phyloP scores from a whole-genome alignment of 2,888 invertebrate genomes.

The Acrobasis repandana region DNA sequence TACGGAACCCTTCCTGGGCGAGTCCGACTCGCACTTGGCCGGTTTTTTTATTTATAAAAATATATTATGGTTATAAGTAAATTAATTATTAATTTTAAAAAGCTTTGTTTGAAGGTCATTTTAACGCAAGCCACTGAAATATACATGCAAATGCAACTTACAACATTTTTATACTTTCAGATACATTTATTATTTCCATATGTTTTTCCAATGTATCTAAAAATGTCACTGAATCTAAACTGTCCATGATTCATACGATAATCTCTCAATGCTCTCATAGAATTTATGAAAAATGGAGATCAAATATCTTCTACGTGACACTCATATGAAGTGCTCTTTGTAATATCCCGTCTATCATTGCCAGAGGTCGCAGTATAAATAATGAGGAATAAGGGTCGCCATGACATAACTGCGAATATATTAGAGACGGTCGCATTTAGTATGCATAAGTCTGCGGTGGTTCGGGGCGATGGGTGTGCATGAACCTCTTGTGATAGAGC shows the following conservation, averaged over 20 bases:
- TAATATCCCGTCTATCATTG: slow-evolving; percentile 9
- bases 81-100: too few species aligned
- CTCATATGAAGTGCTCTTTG: slow-evolving; percentile 7
- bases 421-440: slow-evolving; percentile 9
- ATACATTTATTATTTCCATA: too few species aligned
- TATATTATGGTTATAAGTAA: too few species aligned
- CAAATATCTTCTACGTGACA: slow-evolving; percentile 3
- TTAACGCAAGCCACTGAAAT: too few species aligned
- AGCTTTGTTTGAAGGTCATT: too few species aligned
- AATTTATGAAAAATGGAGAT: slow-evolving; percentile 12
- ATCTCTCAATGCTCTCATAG: not conserved
- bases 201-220: not conserved
- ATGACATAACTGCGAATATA: slow-evolving; percentile 17
- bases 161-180: too few species aligned
- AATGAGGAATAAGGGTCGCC: slow-evolving; percentile 20
- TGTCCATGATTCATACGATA: not conserved
- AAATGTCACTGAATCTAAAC: not conserved
- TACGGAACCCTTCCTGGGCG: too few species aligned
- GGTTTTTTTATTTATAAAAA: too few species aligned
- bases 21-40: too few species aligned
- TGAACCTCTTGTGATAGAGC: not conserved
- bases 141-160: too few species aligned
- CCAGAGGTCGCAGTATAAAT: slow-evolving; percentile 19
- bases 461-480: slow-evolving; percentile 7
- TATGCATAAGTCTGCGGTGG: slow-evolving; percentile 16